Base-by-base conservation (phyloP, 2,888 invertebrate species). In the Sarcophaga rosellei region DNA sequence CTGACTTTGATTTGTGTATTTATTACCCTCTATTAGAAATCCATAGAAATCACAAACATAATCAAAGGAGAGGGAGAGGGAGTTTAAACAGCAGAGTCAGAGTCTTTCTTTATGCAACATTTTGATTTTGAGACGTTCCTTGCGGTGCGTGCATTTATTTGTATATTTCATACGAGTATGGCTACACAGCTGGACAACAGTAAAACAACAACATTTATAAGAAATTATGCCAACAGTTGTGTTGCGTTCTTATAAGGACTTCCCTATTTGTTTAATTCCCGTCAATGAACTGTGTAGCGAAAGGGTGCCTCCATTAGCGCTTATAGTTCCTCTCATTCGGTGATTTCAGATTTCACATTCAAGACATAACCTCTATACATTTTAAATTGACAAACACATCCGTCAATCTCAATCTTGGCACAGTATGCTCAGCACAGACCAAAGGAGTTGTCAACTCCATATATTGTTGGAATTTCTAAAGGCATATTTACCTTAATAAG, bases 361-460 rank as follows among this genome's bases (percentile, higher is more conserved):
- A 45, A 53, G 70, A 15, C 61, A 20, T 11, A 68, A 81, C 57
- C 59, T 77, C 57, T 83, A 45, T 77, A 77, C 81, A 74, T 83
- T 80, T 74, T 20, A 86, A 83, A 78, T 77, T 86, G 86, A 84
- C 86, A 84, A 81, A 61, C 70, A 86, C 84, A 84, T 86, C 84
- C 86, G 86, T 79, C 78, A 74, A 78, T 62, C 63, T 53, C 53
- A 4, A 53, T 53, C 53, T 53, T 53, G 53, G 53, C 62, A 70
- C 65, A 53, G 77, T 61, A 62, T 20, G 69, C 72, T 57, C 80
- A 79, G 45, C 63, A 73, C 73, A 83, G 76, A 82, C 82, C 82
- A 80, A 78, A 79, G 62, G 62, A 59, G 35, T 72, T 82, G 70
- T 73, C 76, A 47, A 78, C 75, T 59, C 74, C 53, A 59, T 44